Conservation (phyloP, 2,888 invertebrate genomes). For the Camptogramma bilineatum region DNA sequence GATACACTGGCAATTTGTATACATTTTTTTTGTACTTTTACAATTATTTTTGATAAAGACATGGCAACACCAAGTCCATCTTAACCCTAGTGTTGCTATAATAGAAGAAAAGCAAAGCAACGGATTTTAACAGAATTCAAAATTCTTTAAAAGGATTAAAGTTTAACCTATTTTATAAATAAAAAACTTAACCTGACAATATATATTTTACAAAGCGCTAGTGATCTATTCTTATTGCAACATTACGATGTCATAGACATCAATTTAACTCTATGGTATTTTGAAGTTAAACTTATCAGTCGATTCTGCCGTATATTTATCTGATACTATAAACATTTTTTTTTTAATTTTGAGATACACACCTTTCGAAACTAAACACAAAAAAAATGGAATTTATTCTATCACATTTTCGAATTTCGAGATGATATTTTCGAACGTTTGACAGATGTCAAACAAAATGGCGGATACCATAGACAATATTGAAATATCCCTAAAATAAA, state of each 20-base stretch:
- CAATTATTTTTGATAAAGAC: constrained; percentile 39
- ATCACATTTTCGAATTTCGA: constrained; percentile 69
- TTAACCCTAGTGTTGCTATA: constrained; percentile 37
- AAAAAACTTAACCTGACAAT: constrained; percentile 59
- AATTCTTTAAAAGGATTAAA: constrained; percentile 50
- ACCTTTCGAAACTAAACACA: constrained; percentile 69
- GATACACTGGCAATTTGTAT: constrained; percentile 29
- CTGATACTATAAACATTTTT: constrained; percentile 26
- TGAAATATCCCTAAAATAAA: neutral
- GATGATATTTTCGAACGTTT: constrained; percentile 35
- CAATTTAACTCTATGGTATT: constrained; percentile 51
- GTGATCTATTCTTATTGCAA: constrained; percentile 71
- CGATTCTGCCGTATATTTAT: constrained; percentile 40
- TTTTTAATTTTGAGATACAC: constrained; percentile 43
- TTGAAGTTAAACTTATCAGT: constrained; percentile 54
- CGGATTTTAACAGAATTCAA: constrained; percentile 48
- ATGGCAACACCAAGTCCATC: constrained; percentile 38
- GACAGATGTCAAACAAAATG: constrained; percentile 36
- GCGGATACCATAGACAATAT: constrained; percentile 28
- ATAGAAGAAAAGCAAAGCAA: constrained; percentile 40
- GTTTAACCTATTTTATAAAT: constrained; percentile 54
- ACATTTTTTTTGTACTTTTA: constrained; percentile 49
- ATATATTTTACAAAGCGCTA: constrained; percentile 65
- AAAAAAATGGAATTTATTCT: constrained; percentile 78
- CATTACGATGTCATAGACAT: constrained; percentile 66